Base-by-base conservation (phyloP, 2,797 vertebrate genomes). In the Carcharodon carcharias region DNA sequence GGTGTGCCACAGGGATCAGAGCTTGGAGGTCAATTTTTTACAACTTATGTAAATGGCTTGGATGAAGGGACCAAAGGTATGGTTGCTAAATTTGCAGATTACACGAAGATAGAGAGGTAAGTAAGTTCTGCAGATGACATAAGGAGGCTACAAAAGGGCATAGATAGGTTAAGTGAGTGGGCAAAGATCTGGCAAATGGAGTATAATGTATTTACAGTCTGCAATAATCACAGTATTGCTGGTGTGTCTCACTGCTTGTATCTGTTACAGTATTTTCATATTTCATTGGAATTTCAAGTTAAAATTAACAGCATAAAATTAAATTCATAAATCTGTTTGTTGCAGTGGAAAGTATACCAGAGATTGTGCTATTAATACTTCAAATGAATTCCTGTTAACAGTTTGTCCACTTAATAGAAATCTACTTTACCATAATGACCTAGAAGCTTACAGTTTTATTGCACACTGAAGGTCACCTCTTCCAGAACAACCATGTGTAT, bases 341-440 rank as follows among this genome's bases (percentile, higher is more conserved):
- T 95, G 94, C 69, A 35, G 94, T 56, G 28, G 63, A 73, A 95
- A 95, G 69, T 95, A 73, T 73, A 95, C 94, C 94, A 95, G 94
- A 95, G 54, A 95, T 95, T 95, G 94, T 95, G 69, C 94, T 73
- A 95, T 95, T 95, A 95, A 95, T 95, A 95, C 95, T 95, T 95
- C 69, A 95, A 95, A 95, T 95, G 94, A 95, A 95, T 95, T 77
- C 94, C 94, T 73, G 50, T 77, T 95, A 95, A 95, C 50, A 56
- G 94, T 95, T 95, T 77, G 58, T 95, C 69, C 94, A 95, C 50
- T 95, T 77, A 95, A 95, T 95, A 95, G 69, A 77, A 95, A 77
- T 77, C 94, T 77, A 95, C 69, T 73, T 50, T n/a, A 95, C 58
- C 31, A 95, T 67, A 95, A 77, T 71, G 94, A 95, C 50, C 45